Percentiles rank a stretch among this genome's conserved stretches.
Evolutionary conservation across 2,113 vertebrate genomes (phyloP).

Genomic region (Sturnira hondurensis): DNA sequence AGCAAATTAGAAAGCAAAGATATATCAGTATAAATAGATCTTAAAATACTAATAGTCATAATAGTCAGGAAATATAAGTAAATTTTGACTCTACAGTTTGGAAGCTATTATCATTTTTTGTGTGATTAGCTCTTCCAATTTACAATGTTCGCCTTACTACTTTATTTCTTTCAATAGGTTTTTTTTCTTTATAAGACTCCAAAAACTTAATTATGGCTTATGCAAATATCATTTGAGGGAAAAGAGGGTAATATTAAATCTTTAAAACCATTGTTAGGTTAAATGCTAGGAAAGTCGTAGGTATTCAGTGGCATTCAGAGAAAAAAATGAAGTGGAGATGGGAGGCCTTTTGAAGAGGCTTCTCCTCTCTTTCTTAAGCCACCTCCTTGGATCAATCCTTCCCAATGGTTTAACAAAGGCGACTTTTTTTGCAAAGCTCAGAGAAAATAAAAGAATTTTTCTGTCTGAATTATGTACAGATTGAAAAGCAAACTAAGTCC

Average conservation of each 20-base stretch:
- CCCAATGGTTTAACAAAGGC: neutral
- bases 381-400: neutral
- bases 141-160: constrained; percentile 63
- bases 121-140: constrained; percentile 70
- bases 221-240: constrained; percentile 75
- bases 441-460: neutral
- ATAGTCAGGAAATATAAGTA: constrained; percentile 67
- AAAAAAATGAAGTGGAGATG: neutral
- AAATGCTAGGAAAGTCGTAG: constrained; percentile 54
- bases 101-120: constrained; percentile 69
- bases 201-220: constrained; percentile 78
- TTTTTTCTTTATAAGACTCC: constrained; percentile 61
- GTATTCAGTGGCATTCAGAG: constrained; percentile 39
- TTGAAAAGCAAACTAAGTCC: neutral
- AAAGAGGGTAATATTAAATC: constrained; percentile 73
- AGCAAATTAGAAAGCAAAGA: constrained; percentile 59
- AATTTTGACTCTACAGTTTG: constrained; percentile 67
- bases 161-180: constrained; percentile 70
- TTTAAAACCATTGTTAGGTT: constrained; percentile 71
- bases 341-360: neutral
- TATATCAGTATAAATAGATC: constrained; percentile 65
- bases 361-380: neutral
- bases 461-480: neutral
- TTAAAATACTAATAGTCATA: constrained; percentile 74
- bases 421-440: neutral